phyloP scores from a whole-genome alignment of 2,888 invertebrate genomes.

The Hemistola chrysoprasaria region DNA sequence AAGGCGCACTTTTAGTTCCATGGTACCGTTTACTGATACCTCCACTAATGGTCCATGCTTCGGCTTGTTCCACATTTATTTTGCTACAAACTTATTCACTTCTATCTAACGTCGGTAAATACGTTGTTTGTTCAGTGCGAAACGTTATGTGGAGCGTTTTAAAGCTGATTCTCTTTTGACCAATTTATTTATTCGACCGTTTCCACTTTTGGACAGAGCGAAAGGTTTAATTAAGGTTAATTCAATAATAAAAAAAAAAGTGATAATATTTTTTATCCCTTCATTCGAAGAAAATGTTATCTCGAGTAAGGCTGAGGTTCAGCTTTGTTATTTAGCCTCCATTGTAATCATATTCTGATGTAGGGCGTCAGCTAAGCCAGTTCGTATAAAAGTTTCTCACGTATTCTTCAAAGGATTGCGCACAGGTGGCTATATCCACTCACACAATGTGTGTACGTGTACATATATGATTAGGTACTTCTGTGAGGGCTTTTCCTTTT shows the following conservation, averaged over 20 bases:
- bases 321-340: constrained; percentile 5
- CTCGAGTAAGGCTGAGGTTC: too few species aligned
- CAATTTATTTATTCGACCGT: not conserved
- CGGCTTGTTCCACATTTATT: constrained; percentile 58
- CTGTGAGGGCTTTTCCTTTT: constrained; percentile 56
- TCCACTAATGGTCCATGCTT: constrained; percentile 69
- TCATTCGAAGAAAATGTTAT: not conserved
- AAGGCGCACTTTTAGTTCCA: constrained; percentile 71
- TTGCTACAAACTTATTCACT: constrained; percentile 56
- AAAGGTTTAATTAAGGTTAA: not conserved
- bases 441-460: constrained; percentile 12
- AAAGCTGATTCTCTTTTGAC: constrained; percentile 8
- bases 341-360: constrained; percentile 17
- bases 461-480: constrained; percentile 40
- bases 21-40: constrained; percentile 68
- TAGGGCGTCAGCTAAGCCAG: constrained; percentile 8
- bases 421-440: constrained; percentile 20
- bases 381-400: constrained; percentile 14
- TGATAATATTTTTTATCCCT: too few species aligned
- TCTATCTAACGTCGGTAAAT: constrained; percentile 42
- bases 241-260: too few species aligned
- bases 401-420: constrained; percentile 14
- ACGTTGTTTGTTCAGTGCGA: constrained; percentile 12
- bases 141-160: constrained; percentile 12
- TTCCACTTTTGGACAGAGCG: not conserved